Conservation (phyloP, 35 echinoderm and acorn worm genomes). For the Patiria miniata region DNA sequence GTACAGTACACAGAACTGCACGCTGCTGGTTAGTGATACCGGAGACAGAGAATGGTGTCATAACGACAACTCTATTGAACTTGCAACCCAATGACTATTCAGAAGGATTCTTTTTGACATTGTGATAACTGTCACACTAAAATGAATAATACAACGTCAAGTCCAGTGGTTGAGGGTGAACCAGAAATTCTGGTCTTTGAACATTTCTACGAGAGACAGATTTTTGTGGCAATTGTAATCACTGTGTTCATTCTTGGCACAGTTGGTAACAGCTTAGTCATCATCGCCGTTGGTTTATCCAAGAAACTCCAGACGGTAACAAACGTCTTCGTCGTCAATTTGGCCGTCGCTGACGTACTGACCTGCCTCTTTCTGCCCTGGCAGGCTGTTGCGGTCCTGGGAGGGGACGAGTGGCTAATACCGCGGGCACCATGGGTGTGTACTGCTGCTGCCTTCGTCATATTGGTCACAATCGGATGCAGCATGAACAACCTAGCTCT, state of each 20-base stretch:
- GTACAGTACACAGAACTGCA: too few species aligned
- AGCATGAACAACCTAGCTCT: constrained; percentile 36
- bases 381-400: neutral
- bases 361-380: neutral
- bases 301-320: neutral
- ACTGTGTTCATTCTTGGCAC: neutral
- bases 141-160: too few species aligned
- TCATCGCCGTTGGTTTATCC: neutral
- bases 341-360: neutral
- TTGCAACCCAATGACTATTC: too few species aligned
- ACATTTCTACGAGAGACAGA: too few species aligned
- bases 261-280: neutral
- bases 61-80: too few species aligned
- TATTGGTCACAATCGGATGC: neutral
- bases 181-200: too few species aligned
- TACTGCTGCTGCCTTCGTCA: neutral
- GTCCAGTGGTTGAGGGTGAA: too few species aligned
- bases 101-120: too few species aligned
- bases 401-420: neutral
- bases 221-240: too few species aligned
- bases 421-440: neutral
- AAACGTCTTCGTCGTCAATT: neutral
- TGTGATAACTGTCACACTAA: too few species aligned
- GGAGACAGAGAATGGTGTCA: too few species aligned
- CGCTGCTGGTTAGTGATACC: too few species aligned